phyloP scores from a whole-genome alignment of 2,888 invertebrate genomes.

The Syrphus vitripennis region DNA sequence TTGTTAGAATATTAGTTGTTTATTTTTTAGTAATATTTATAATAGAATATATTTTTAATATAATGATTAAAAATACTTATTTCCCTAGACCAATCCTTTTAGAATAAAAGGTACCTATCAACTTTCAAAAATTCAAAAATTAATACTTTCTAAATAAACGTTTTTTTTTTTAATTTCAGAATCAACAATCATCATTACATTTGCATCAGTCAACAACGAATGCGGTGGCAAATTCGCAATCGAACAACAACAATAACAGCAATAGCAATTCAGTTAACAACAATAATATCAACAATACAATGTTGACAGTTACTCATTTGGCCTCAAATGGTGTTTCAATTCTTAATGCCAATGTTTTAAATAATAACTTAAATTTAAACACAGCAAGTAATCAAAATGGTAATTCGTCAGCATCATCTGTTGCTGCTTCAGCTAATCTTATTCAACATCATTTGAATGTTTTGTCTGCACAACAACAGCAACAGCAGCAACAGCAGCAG shows the following conservation, averaged over 20 bases:
- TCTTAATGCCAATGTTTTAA: conserved; percentile 63
- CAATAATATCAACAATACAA: conserved; percentile 40
- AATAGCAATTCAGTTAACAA: conserved; percentile 22
- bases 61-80: neutral
- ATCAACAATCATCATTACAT: conserved; percentile 72
- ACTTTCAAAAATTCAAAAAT: neutral
- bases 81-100: neutral
- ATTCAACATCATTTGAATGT: conserved; percentile 73
- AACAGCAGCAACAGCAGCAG: conserved; percentile 74
- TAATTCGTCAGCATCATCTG: conserved; percentile 55
- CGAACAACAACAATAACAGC: conserved; percentile 38
- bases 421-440: conserved; percentile 67
- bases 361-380: conserved; percentile 71
- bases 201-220: conserved; percentile 65
- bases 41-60: conserved; percentile 15
- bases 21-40: conserved; percentile 50
- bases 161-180: conserved; percentile 64
- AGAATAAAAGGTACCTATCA: neutral
- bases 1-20: conserved; percentile 20
- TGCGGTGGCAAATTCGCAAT: conserved; percentile 50
- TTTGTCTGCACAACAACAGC: conserved; percentile 72
- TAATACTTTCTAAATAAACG: no score
- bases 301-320: conserved; percentile 63
- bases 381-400: conserved; percentile 54
- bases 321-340: conserved; percentile 57